Evolutionary conservation across 2,113 vertebrate species (phyloP).

Genomic region (Leuciscus idus): DNA sequence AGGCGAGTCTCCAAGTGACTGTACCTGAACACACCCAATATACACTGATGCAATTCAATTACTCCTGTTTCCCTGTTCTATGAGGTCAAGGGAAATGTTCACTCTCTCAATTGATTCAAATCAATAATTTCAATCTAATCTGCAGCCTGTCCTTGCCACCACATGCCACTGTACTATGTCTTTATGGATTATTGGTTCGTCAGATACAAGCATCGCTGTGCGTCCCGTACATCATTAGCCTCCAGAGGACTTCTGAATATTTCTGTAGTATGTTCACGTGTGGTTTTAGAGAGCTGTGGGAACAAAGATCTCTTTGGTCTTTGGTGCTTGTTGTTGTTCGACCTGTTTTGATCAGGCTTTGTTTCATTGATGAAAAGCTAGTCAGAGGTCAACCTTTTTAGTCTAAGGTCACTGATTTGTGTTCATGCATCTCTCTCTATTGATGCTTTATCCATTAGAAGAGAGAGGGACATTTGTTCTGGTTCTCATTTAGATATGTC

Average conservation of each 20-base stretch:
- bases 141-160: conserved; percentile 64
- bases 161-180: conserved; percentile 47
- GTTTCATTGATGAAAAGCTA: conserved; percentile 17
- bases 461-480: background rate
- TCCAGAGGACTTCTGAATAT: conserved; percentile 19
- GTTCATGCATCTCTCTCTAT: background rate
- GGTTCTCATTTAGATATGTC: background rate
- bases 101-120: conserved; percentile 67
- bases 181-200: conserved; percentile 13
- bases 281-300: background rate
- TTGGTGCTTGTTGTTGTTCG: background rate
- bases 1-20: conserved; percentile 38
- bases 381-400: conserved; percentile 3
- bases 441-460: background rate
- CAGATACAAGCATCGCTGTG: conserved; percentile 24
- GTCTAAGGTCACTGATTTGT: background rate
- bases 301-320: background rate
- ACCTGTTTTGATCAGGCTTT: background rate
- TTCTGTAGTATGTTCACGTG: background rate
- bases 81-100: conserved; percentile 54
- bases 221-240: conserved; percentile 3
- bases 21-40: conserved; percentile 42
- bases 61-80: conserved; percentile 59
- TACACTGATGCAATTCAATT: conserved; percentile 53
- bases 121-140: conserved; percentile 72